Conservation (phyloP, 2,113 vertebrate genomes). For the Rhabdomys dilectus region DNA sequence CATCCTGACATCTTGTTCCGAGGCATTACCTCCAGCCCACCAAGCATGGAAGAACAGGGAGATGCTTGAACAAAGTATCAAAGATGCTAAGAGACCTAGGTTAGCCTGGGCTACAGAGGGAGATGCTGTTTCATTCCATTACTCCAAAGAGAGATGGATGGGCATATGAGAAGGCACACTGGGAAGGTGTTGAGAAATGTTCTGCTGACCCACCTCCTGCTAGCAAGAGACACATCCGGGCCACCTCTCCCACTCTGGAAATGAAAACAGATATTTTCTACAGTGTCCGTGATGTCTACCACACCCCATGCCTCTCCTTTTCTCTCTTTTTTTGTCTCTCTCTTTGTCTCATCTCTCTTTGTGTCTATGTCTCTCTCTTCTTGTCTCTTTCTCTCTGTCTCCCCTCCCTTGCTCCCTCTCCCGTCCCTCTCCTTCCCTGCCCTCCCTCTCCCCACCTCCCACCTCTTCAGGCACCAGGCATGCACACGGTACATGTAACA, state of each 20-base stretch:
- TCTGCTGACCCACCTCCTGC: background rate
- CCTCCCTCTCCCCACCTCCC: background rate
- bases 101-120: background rate
- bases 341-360: background rate
- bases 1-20: background rate
- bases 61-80: background rate
- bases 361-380: background rate
- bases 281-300: background rate
- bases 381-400: background rate
- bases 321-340: background rate
- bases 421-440: background rate
- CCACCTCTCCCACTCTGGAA: background rate
- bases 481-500: background rate
- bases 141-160: background rate
- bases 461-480: background rate
- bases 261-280: background rate
- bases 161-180: background rate
- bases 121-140: background rate
- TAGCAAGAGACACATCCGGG: background rate
- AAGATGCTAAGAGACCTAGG: background rate
- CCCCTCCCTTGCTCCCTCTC: background rate
- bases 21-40: background rate
- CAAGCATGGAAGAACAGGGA: background rate
- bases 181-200: background rate
- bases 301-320: background rate